phyloP scores from a whole-genome alignment of 1,140 invertebrate species.

The Chlorops oryzae region DNA sequence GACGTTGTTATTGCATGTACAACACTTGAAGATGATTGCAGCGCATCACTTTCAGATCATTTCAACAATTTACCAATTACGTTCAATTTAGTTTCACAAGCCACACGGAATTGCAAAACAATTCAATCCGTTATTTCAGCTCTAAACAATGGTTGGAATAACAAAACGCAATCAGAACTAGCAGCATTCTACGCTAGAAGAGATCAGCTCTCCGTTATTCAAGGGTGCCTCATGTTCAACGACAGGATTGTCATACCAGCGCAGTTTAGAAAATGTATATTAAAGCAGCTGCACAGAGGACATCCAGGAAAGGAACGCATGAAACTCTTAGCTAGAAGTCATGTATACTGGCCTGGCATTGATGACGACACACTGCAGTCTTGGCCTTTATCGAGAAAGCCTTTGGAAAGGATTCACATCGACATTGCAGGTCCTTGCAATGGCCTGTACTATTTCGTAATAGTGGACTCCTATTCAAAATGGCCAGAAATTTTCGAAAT shows the following conservation, averaged over 20 bases:
- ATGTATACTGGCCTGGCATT: slow-evolving; percentile 51
- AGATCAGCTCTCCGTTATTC: not conserved
- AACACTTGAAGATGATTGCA: no score
- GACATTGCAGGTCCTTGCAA: slow-evolving; percentile 12
- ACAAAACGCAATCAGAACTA: not conserved
- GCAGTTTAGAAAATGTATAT: slow-evolving; percentile 29
- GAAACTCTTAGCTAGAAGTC: slow-evolving; percentile 50
- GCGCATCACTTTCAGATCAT: no score
- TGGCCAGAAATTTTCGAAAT: slow-evolving; percentile 12
- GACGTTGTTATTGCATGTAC: no score
- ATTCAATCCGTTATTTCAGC: not conserved
- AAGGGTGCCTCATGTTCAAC: slow-evolving; percentile 3
- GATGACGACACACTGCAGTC: slow-evolving; percentile 37
- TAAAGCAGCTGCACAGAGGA: slow-evolving; percentile 47
- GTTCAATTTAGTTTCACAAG: no score
- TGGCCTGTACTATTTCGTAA: slow-evolving; percentile 6
- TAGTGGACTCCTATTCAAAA: slow-evolving; percentile 15
- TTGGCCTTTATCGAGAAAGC: slow-evolving; percentile 29
- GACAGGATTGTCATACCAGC: slow-evolving; percentile 36
- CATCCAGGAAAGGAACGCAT: slow-evolving; percentile 52
- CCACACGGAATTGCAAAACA: no score
- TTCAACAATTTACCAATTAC: no score
- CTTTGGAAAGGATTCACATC: slow-evolving; percentile 11
- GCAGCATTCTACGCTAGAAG: not conserved
- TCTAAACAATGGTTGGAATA: not conserved